Base-by-base conservation (phyloP, 2,888 invertebrate genomes). In the Heliconius aoede region DNA sequence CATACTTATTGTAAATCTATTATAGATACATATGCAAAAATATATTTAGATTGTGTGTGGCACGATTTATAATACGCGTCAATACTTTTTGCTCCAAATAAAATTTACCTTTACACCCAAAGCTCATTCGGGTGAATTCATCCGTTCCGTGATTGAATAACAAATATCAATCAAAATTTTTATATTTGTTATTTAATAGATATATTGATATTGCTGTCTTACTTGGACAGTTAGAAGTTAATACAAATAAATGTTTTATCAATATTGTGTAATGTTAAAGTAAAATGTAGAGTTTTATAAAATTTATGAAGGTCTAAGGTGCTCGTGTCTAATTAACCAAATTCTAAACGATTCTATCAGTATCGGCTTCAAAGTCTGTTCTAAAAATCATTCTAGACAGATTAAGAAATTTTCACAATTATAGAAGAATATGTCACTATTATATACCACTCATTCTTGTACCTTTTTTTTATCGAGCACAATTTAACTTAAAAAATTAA, bases 91-190 rank as follows among this genome's bases (percentile, higher is more conserved):
- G 24, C 26, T 72, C 24, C 60, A 72, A 26, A 36, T 36, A 60
- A 72, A 40, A 60, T 69, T 72, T 72, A 72, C 40, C 36, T 72
- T 36, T 28, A 26, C 60, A 30, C 24, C 64, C 36, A 72, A 72
- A 60, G 60, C 60, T 72, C 26, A 72, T 60, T 60, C 32, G 40
- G 15, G 18, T 60, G 36, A 58, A 72, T 60, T 40, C 72, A 72
- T 32, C 36, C 24, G 72, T 36, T 72, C 18, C 60, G 36, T 60
- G 36, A 72, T 72, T 60, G 72, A 72, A 72, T 72, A 60, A 60
- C 58, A 72, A 72, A 72, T 72, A 72, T 60, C 72, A 72, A 72
- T 72, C 60, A 72, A 40, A 36, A 72, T 40, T 60, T 72, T 61
- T 72, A 36, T 36, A 60, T 60, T 32, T 60, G 26, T 60, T 60